A percentile compares a stretch with the other conserved stretches of the same genome.
Evolutionary conservation across 2,113 vertebrate species (phyloP).

Genomic region (Vulpes vulpes): DNA sequence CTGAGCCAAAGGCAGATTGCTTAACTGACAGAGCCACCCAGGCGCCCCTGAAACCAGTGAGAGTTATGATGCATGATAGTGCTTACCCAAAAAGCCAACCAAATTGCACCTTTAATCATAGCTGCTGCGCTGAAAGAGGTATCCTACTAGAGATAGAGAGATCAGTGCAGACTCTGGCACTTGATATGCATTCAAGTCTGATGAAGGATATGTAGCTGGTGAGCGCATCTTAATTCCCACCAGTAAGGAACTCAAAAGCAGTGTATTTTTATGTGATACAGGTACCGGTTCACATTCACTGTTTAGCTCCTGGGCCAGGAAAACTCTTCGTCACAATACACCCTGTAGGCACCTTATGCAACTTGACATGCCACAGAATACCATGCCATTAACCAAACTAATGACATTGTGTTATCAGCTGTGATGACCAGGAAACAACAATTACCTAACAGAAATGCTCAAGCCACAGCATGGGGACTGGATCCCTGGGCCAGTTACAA

Average conservation of each 20-base stretch:
- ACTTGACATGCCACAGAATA: neutral
- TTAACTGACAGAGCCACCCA: too few species aligned
- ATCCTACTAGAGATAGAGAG: neutral
- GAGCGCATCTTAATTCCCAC: neutral
- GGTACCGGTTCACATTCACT: neutral
- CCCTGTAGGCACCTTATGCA: neutral
- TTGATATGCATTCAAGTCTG: neutral
- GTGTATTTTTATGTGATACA: neutral
- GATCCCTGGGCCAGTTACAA: neutral
- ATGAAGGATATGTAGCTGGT: neutral
- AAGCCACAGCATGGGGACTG: fast-evolving
- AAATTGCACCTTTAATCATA: neutral
- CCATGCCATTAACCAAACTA: neutral
- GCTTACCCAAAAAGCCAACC: neutral
- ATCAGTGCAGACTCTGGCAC: neutral
- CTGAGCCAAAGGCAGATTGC: neutral
- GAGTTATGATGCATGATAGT: neutral
- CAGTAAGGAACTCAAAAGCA: neutral
- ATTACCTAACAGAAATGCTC: neutral
- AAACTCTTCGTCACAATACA: neutral
- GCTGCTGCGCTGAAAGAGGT: neutral
- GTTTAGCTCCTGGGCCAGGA: neutral
- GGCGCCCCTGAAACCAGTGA: neutral
- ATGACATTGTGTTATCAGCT: neutral
- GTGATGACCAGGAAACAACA: neutral